Evolutionary conservation across 2,113 vertebrate genomes (phyloP).

Genomic region (Physeter macrocephalus): DNA sequence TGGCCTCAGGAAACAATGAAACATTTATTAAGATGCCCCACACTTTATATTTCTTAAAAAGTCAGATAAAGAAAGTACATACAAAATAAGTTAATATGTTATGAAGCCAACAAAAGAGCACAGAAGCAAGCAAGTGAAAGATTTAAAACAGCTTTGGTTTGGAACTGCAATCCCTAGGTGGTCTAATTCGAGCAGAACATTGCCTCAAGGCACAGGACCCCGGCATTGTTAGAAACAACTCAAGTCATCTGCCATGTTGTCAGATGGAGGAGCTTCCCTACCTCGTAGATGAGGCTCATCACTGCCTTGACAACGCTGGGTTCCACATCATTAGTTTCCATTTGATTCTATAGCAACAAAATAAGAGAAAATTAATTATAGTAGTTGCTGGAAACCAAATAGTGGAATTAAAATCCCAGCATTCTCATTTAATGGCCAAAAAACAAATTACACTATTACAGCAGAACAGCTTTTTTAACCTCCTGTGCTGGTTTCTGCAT

Average conservation of each 20-base stretch:
- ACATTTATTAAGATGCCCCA: not conserved
- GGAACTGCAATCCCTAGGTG: conserved; percentile 69
- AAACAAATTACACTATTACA: conserved; percentile 84
- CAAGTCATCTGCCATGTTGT: conserved; percentile 84
- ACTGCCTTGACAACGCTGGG: conserved; percentile 80
- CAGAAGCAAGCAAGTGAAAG: conserved; percentile 53
- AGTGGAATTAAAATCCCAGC: conserved; percentile 88
- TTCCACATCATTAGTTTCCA: conserved; percentile 88
- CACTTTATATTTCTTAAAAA: conserved; percentile 37
- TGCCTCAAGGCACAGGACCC: conserved; percentile 76
- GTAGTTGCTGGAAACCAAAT: conserved; percentile 85
- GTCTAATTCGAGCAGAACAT: conserved; percentile 80
- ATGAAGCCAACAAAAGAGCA: conserved; percentile 55
- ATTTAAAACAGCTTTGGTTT: conserved; percentile 73
- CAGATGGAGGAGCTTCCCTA: conserved; percentile 83
- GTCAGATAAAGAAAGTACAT: conserved; percentile 52
- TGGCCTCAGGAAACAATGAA: not conserved
- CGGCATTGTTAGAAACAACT: conserved; percentile 72
- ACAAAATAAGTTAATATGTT: conserved; percentile 56
- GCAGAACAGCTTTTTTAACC: conserved; percentile 66
- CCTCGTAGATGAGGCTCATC: conserved; percentile 85
- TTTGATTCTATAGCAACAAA: conserved; percentile 84
- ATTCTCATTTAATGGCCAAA: conserved; percentile 85
- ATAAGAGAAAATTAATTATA: conserved; percentile 88
- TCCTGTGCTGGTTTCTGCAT: conserved; percentile 48